Evolutionary conservation across 2,888 invertebrate species (phyloP).

Genomic region (Euproctis similis): DNA sequence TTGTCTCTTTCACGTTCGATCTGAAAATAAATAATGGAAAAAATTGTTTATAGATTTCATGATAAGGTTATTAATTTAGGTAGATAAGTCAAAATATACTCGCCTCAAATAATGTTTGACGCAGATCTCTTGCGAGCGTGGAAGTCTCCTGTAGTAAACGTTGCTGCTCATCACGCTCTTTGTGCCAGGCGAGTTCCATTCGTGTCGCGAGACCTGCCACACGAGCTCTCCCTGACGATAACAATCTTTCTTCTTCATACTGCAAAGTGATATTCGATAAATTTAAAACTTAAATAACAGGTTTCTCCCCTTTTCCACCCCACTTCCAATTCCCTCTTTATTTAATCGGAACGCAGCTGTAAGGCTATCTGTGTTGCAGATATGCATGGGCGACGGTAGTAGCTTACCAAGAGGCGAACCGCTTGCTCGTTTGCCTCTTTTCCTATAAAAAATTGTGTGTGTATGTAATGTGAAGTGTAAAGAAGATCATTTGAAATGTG

Average conservation of each 20-base stretch:
- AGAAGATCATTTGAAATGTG: too few species aligned
- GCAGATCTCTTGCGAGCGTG: slow-evolving; percentile 88
- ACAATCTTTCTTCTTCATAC: slow-evolving; percentile 90
- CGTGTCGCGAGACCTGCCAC: slow-evolving; percentile 90
- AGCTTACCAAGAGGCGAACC: too few species aligned
- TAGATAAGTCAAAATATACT: slow-evolving; percentile 22
- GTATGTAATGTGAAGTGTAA: too few species aligned
- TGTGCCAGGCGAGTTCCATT: slow-evolving; percentile 95
- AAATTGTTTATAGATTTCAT: neutral
- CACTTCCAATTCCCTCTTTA: too few species aligned
- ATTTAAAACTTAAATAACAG: too few species aligned
- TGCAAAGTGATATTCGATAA: slow-evolving; percentile 32
- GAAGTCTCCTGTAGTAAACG: slow-evolving; percentile 92
- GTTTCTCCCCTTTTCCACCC: too few species aligned
- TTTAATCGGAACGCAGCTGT: too few species aligned
- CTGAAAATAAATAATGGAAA: slow-evolving; percentile 41
- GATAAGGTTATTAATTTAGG: neutral
- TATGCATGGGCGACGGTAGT: too few species aligned
- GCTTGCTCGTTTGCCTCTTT: too few species aligned
- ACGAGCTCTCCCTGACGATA: slow-evolving; percentile 88
- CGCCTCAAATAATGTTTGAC: slow-evolving; percentile 90
- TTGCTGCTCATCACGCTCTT: slow-evolving; percentile 93
- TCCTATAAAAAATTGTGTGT: too few species aligned
- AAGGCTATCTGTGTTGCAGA: too few species aligned
- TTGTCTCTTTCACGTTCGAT: slow-evolving; percentile 93